These are phyloP conservation scores for Caenorhabditis brenneri DNA, from an alignment of 1,140 invertebrate species.

Conservation along the genomic window DNA sequence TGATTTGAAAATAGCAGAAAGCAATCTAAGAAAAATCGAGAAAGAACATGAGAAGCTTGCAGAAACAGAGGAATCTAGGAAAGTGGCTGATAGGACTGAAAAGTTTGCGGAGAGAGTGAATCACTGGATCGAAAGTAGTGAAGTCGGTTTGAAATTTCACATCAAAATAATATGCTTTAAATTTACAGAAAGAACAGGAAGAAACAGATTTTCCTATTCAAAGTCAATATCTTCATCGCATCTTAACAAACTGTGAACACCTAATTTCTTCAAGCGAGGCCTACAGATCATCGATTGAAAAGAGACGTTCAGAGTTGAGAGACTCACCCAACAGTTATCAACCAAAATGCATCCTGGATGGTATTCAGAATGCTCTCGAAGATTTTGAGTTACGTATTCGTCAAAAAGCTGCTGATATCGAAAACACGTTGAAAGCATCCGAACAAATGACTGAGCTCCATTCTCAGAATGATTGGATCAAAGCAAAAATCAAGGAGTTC, in stretches of 20 bases:
- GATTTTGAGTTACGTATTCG: neutral
- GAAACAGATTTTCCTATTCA: neutral
- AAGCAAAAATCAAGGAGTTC: neutral
- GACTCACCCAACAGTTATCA: neutral
- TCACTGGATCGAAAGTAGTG: neutral
- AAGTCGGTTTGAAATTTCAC: neutral
- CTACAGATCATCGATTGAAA: neutral
- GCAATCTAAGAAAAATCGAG: neutral
- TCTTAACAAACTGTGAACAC: neutral
- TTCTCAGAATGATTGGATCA: constrained; percentile 16
- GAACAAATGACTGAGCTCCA: neutral
- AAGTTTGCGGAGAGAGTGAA: neutral
- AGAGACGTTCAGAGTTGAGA: neutral
- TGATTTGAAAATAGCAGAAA: neutral
- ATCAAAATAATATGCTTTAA: neutral
- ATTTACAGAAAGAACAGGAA: neutral
- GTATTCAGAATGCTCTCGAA: neutral
- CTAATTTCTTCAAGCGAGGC: neutral
- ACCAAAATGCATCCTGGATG: neutral
- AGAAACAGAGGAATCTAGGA: neutral
- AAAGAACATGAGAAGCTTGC: neutral
- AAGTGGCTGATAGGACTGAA: neutral
- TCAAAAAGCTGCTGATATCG: neutral
- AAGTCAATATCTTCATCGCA: neutral
- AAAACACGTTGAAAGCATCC: neutral